phyloP scores from a whole-genome alignment of 2,888 invertebrate species.

The Macropis europaea region DNA sequence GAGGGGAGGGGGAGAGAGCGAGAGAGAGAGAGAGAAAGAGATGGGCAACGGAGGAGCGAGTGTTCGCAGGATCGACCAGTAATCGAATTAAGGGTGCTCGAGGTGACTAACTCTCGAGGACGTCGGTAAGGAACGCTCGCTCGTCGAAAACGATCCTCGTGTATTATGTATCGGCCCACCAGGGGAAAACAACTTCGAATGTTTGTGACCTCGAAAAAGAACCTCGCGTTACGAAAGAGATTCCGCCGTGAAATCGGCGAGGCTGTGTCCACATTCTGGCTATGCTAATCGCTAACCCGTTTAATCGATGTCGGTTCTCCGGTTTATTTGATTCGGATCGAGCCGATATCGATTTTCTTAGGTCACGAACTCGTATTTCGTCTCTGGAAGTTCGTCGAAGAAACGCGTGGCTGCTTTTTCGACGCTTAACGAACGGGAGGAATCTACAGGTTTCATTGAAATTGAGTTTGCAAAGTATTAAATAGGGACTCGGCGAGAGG shows the following conservation, averaged over 20 bases:
- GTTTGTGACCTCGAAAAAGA: neutral
- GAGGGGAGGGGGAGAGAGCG: neutral
- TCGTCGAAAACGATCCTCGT: slow-evolving; percentile 38
- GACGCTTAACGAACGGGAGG: no score
- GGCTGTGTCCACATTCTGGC: neutral
- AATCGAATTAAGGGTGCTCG: slow-evolving; percentile 68
- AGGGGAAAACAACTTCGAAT: slow-evolving; percentile 19
- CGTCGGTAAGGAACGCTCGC: slow-evolving; percentile 31
- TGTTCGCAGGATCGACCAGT: slow-evolving; percentile 58
- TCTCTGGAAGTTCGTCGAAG: no score
- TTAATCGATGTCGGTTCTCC: no score
- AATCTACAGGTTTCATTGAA: no score
- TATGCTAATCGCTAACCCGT: neutral
- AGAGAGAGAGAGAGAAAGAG: slow-evolving; percentile 17
- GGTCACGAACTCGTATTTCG: no score
- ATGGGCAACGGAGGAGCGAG: slow-evolving; percentile 18
- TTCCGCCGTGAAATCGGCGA: neutral
- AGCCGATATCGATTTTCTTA: no score
- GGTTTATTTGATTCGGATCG: no score
- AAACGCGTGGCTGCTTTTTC: no score
- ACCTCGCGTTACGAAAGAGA: neutral
- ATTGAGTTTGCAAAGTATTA: no score
- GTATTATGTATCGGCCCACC: slow-evolving; percentile 21
- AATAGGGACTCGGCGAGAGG: no score
- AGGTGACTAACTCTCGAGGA: slow-evolving; percentile 48